Conservation (phyloP, 2,888 invertebrate species). For the Idaea biselata region DNA sequence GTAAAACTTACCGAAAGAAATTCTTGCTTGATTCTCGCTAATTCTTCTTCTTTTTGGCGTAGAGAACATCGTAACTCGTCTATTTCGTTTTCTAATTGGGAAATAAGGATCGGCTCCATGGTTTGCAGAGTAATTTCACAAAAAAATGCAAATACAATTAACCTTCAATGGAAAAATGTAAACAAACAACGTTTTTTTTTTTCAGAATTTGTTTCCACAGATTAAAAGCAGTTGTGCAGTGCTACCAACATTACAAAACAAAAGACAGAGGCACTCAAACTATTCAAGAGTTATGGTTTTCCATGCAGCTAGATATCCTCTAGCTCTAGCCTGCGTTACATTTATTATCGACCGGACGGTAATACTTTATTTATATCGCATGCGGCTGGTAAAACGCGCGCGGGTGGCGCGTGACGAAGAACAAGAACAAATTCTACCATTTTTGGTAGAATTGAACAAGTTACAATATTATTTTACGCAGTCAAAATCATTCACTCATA, state of each 20-base stretch:
- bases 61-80: neutral
- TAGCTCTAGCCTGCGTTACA: too few relatives aligned
- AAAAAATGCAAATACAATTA: neutral
- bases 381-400: too few relatives aligned
- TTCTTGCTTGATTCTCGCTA: neutral
- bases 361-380: too few relatives aligned
- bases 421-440: neutral
- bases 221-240: too few relatives aligned
- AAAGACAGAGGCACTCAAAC: too few relatives aligned
- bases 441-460: neutral
- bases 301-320: too few relatives aligned
- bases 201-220: neutral
- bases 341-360: too few relatives aligned
- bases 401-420: too few relatives aligned
- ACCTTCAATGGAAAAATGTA: neutral
- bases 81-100: neutral
- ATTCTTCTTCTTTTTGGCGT: neutral
- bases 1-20: neutral
- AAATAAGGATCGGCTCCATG: neutral
- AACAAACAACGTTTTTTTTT: neutral
- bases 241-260: too few relatives aligned
- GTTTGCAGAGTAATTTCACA: neutral
- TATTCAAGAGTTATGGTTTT: too few relatives aligned
- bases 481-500: neutral
- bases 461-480: neutral